Conservation (phyloP, 2,888 invertebrate genomes). For the Cancer borealis region DNA sequence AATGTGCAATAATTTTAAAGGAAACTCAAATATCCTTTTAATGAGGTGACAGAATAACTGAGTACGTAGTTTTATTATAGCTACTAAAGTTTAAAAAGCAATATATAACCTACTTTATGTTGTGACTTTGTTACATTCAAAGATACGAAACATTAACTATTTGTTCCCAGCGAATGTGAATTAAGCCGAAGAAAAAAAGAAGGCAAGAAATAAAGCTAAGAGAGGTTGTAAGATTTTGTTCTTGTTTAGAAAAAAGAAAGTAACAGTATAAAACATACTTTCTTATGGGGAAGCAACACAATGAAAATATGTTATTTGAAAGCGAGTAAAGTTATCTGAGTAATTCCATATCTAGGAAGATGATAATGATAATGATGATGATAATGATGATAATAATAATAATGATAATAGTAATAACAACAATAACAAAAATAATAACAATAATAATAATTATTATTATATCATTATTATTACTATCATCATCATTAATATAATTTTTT, state of each 20-base stretch:
- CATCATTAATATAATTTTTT: no score
- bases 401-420: background rate
- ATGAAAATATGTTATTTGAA: no score
- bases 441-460: background rate
- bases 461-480: no score
- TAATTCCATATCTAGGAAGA: background rate
- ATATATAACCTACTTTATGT: background rate
- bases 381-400: constrained; percentile 6
- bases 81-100: background rate
- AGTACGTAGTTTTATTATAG: background rate
- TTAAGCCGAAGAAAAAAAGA: no score
- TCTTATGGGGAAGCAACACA: no score
- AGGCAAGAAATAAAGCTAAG: no score
- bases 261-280: no score
- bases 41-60: background rate
- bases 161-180: no score
- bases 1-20: background rate
- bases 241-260: no score
- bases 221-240: no score
- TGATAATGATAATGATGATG: background rate
- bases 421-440: background rate
- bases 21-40: background rate
- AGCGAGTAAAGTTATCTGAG: no score
- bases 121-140: background rate
- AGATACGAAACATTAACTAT: no score